phyloP scores from a whole-genome alignment of 2,113 vertebrate genomes.

The Xenotilapia flavipinnis region DNA sequence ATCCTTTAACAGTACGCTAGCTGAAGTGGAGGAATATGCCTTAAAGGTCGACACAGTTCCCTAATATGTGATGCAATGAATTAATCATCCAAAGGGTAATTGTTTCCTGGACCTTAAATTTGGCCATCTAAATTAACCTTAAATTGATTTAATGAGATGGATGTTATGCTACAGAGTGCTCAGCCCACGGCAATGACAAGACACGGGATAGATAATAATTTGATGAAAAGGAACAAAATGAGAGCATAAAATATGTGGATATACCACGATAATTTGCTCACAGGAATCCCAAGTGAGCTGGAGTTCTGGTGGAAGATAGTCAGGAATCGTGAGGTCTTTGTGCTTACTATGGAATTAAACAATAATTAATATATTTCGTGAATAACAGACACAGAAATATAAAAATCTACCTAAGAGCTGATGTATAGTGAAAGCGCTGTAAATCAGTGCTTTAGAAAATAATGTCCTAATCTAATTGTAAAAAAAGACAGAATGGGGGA shows the following conservation, averaged over 20 bases:
- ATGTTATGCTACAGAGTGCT: not conserved
- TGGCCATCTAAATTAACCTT: not conserved
- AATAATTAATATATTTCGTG: not conserved
- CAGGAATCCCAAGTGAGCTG: not conserved
- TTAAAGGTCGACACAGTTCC: not conserved
- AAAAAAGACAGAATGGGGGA: not conserved
- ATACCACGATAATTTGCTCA: not conserved
- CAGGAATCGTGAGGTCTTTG: not conserved
- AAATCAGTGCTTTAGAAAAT: not conserved
- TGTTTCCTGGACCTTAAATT: conserved; percentile 3
- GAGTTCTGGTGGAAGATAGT: not conserved
- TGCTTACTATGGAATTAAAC: not conserved
- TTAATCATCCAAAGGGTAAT: conserved; percentile 33
- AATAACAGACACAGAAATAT: not conserved
- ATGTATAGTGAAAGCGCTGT: not conserved
- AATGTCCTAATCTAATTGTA: not conserved
- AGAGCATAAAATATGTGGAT: not conserved
- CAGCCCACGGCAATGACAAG: not conserved
- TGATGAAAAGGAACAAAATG: not conserved
- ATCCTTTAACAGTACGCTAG: not conserved
- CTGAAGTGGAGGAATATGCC: not conserved
- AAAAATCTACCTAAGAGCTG: not conserved
- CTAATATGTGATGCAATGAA: not conserved
- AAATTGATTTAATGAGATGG: conserved; percentile 32
- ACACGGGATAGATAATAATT: not conserved